Conservation (phyloP, 2,888 invertebrate species). For the Melipona beecheii region DNA sequence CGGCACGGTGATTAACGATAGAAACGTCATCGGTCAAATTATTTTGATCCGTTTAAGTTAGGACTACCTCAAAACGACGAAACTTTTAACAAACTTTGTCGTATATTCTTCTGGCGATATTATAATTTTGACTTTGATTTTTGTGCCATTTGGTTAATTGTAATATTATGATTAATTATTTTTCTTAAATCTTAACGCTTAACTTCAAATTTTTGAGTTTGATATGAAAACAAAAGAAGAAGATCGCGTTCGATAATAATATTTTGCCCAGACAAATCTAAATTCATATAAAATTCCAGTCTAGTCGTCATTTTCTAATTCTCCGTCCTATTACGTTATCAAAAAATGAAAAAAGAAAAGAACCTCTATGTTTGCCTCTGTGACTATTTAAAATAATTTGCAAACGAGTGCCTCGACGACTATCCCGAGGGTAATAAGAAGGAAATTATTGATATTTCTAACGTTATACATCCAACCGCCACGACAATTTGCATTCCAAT, state of each 20-base stretch:
- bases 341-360: neutral
- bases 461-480: neutral
- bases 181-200: too few species aligned
- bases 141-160: too few species aligned
- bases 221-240: too few species aligned
- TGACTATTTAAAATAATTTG: neutral
- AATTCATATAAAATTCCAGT: too few species aligned
- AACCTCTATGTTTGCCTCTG: too few species aligned
- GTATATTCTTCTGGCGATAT: too few species aligned
- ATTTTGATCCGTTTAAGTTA: neutral
- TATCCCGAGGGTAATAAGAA: neutral
- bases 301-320: neutral
- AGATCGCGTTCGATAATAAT: too few species aligned
- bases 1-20: constrained; percentile 7
- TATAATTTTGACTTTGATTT: too few species aligned
- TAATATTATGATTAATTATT: too few species aligned
- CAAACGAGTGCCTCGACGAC: neutral
- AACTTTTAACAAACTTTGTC: too few species aligned
- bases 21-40: neutral
- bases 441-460: neutral
- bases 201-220: too few species aligned
- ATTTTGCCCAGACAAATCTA: too few species aligned
- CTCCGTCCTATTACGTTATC: neutral
- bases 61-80: neutral
- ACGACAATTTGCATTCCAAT: constrained; percentile 6